A percentile compares a stretch with the other conserved stretches of the same genome.
phyloP scores from a whole-genome alignment of 1,140 invertebrate genomes.

The Temnothorax longispinosus region DNA sequence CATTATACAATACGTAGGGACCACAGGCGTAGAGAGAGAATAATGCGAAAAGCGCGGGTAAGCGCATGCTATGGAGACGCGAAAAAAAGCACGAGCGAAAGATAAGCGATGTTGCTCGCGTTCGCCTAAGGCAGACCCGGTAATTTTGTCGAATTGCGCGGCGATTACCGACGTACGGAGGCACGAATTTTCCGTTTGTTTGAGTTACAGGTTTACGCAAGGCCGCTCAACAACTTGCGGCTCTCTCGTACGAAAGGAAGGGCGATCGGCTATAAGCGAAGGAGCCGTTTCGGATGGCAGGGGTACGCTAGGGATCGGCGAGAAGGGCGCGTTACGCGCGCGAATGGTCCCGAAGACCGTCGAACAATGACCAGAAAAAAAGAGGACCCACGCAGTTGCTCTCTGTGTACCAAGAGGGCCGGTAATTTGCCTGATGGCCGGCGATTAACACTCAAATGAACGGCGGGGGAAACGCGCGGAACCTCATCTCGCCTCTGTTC shows the following conservation, averaged over 20 bases:
- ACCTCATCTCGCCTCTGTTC: background rate
- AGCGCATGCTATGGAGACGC: background rate
- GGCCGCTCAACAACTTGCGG: conserved; percentile 46
- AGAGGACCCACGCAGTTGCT: conserved; percentile 45
- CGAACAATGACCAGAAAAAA: conserved; percentile 23
- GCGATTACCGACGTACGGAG: conserved; percentile 65
- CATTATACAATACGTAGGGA: background rate
- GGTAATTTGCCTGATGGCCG: conserved; percentile 73
- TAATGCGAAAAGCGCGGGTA: conserved; percentile 61
- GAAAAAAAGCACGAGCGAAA: conserved; percentile 36
- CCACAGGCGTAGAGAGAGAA: conserved; percentile 45
- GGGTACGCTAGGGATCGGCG: background rate
- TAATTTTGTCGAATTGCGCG: conserved; percentile 71
- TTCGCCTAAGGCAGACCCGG: conserved; percentile 49
- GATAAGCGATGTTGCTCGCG: conserved; percentile 55
- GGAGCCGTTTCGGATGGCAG: background rate
- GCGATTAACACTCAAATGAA: conserved; percentile 80
- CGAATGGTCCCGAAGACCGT: conserved; percentile 36
- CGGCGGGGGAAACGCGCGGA: conserved; percentile 26
- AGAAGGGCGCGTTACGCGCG: conserved; percentile 36
- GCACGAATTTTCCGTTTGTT: conserved; percentile 75
- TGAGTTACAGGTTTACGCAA: conserved; percentile 68
- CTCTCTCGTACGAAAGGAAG: conserved; percentile 2
- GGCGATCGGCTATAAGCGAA: background rate
- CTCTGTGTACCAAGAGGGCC: conserved; percentile 37